Evolutionary conservation across 2,888 invertebrate genomes (phyloP).

Genomic region (Cerastis leucographa): DNA sequence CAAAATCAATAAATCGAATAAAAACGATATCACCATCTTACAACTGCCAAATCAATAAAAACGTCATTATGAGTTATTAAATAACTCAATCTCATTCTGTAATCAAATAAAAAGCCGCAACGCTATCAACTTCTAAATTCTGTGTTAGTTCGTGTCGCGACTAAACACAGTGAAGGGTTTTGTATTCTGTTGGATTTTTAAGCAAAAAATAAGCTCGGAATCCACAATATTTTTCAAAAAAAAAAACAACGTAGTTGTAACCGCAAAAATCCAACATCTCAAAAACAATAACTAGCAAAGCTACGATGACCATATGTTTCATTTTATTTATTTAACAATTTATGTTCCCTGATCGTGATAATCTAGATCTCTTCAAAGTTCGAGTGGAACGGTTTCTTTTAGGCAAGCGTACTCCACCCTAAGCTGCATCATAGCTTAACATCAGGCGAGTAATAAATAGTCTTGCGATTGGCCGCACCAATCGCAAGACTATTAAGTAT

Average conservation of each 20-base stretch:
- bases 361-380: too few relatives aligned
- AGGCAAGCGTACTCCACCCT: too few relatives aligned
- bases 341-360: too few relatives aligned
- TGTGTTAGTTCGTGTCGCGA: neutral
- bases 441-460: too few relatives aligned
- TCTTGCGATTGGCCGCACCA: too few relatives aligned
- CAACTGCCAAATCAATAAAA: neutral
- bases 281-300: neutral
- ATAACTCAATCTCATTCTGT: constrained; percentile 14
- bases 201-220: neutral
- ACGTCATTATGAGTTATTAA: constrained; percentile 1
- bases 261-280: neutral
- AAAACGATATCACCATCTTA: neutral
- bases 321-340: neutral
- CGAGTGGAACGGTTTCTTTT: too few relatives aligned
- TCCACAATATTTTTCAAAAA: neutral
- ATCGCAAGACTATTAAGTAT: too few relatives aligned
- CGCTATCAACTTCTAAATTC: constrained; percentile 6
- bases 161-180: neutral
- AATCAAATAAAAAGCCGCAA: constrained; percentile 16
- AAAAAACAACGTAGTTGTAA: neutral
- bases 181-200: neutral
- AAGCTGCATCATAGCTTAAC: too few relatives aligned
- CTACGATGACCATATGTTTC: neutral
- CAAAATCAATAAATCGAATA: neutral